Evolutionary conservation across 2,888 invertebrate genomes (phyloP), one percentile per base, ranked within the genome.

Genomic region (Steinernema scapterisci): DNA sequence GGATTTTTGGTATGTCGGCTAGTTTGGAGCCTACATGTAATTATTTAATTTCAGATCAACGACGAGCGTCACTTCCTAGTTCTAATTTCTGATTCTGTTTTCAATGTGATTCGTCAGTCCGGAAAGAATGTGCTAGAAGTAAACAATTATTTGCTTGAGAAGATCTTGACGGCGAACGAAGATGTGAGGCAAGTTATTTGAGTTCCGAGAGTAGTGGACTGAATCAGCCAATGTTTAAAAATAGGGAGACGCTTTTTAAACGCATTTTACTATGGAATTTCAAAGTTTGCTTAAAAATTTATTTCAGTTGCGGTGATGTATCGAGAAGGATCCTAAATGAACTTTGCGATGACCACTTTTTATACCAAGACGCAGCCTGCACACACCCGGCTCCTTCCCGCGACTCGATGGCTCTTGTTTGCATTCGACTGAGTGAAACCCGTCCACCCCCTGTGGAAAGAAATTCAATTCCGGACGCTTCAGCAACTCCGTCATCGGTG

Each of bases 391-490:
- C 27, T n/a, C 1, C 63, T 5, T 27, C 7, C 11, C 63, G 63
- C 16, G 63, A 63, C 25, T 63, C 63, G 2, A 63, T 63, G 63
- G 63, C 63, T 13, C 6, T 31, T 5, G 25, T 63, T 25, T 63
- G 63, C 19, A 27, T 63, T 25, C 16, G 31, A 6, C 63, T 63
- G 31, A 27, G 27, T 31, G 63, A 27, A 27, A 27, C 31, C 19
- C 27, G 9, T 16, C 27, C 9, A 5, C 27, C 1, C 16, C 25
- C 11, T 16, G 1, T 31, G 27, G 63, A 11, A 19, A 16, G 5
- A 48, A 63, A 63, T 11, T 27, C 11, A 11, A n/a, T 13, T 48
- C 48, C 19, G 2, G 48, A 48, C 63, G 25, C 63, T 16, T 13
- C 31, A 27, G 31, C 9, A 7, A 5, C 3, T 31, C 3, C 63